Base-by-base conservation (phyloP, 2,888 invertebrate species). In the Eumacrocentrus americanus region DNA sequence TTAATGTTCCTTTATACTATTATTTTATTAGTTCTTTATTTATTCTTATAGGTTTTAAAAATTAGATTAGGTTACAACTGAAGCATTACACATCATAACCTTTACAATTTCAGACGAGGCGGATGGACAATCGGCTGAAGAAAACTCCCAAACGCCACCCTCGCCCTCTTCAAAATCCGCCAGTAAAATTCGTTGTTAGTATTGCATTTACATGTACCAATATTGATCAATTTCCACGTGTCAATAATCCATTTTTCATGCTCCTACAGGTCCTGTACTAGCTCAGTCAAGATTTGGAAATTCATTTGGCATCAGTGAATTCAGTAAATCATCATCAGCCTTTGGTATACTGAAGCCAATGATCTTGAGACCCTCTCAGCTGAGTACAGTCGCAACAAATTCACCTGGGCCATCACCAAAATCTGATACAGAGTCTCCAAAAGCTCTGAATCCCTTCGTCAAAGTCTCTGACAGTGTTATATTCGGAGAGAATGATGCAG, bases 391-490 rank as follows among this genome's bases (percentile, higher is more conserved):
- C 2, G 66, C 76, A 1, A 74, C 71, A 23, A 52, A 46, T 37
- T 18, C 58, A 18, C 25, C 60, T 18, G 55, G 55, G 6, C 67
- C 72, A 11, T 64, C 67, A 0, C 29, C 67, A 0, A 59, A 70
- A 1, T 64, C 72, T 0, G 61, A 74, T 7, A 42, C 35, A 16
- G 74, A 76, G 48, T 75, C 77, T 2, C 70, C 77, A 3, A 77
- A 76, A 58, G 72, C 77, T 57, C 71, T 72, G 9, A 80, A 77
- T 69, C 78, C 79, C 0, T 79, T 78, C 46, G 60, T 67, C 3
- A 79, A 78, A 67, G 53, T 68, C 1, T 50, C 58, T 1, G 73
- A 76, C 4, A 62, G 61, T 1, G 12, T 16, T 14, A 53, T 55
- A 2, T 67, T 68, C 12, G 68, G 67, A 9, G 37, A 58, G 1